Conservation (phyloP, 2,113 vertebrate species). For the Cinclus mexicanus region DNA sequence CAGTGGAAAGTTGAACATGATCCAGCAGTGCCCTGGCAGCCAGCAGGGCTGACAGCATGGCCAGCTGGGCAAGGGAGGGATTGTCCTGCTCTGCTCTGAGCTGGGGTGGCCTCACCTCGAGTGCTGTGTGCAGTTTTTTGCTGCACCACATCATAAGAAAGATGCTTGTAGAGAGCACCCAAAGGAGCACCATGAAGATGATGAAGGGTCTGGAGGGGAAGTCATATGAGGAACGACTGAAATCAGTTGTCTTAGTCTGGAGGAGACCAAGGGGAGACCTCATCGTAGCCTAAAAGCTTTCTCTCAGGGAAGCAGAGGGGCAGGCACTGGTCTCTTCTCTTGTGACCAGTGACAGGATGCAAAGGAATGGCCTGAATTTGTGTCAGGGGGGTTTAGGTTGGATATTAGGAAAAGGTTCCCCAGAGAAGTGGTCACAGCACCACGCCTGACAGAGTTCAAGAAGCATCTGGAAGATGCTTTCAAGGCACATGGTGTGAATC, state of each 20-base stretch:
- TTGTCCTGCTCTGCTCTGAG: neutral
- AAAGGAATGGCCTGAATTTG: neutral
- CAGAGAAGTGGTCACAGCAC: neutral
- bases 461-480: neutral
- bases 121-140: neutral
- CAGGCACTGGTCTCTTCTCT: neutral
- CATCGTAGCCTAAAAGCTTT: neutral
- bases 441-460: neutral
- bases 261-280: neutral
- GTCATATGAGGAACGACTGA: neutral
- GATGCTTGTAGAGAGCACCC: neutral
- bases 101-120: accelerated
- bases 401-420: neutral
- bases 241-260: neutral
- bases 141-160: accelerated
- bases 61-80: neutral
- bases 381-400: neutral
- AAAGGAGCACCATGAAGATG: neutral
- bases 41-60: neutral
- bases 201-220: neutral
- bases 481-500: neutral
- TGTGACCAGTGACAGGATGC: neutral
- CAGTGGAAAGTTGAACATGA: accelerated
- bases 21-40: neutral
- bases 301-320: neutral